phyloP scores from a whole-genome alignment of 2,113 vertebrate genomes.

The Pteropus alecto region DNA sequence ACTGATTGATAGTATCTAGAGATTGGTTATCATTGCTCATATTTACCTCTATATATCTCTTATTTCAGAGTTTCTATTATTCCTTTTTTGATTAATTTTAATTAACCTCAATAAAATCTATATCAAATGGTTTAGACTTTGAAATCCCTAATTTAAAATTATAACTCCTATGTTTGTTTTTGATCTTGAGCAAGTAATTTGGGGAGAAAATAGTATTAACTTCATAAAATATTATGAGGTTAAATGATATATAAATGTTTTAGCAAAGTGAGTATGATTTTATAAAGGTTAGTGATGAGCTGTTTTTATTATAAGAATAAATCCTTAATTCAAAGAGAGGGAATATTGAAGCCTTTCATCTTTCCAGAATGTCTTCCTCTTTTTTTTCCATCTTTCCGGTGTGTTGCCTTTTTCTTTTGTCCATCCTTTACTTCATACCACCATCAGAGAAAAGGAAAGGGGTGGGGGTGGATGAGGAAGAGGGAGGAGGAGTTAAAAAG shows the following conservation, averaged over 20 bases:
- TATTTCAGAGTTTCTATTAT: background rate
- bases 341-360: background rate
- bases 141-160: background rate
- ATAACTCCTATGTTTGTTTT: background rate
- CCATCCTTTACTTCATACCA: background rate
- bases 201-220: background rate
- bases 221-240: background rate
- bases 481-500: background rate
- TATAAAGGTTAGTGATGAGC: background rate
- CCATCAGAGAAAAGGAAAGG: background rate
- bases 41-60: background rate
- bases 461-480: no score
- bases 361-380: background rate
- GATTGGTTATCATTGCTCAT: background rate
- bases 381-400: background rate
- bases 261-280: background rate
- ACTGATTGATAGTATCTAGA: background rate
- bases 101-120: background rate
- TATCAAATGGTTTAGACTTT: background rate
- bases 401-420: background rate
- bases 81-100: background rate
- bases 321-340: background rate
- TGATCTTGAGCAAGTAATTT: background rate
- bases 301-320: background rate
- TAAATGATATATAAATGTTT: background rate